Evolutionary conservation across 2,888 invertebrate species (phyloP), one percentile per base, ranked within the genome.

Genomic region (Sinodicranocentrus sp.): DNA sequence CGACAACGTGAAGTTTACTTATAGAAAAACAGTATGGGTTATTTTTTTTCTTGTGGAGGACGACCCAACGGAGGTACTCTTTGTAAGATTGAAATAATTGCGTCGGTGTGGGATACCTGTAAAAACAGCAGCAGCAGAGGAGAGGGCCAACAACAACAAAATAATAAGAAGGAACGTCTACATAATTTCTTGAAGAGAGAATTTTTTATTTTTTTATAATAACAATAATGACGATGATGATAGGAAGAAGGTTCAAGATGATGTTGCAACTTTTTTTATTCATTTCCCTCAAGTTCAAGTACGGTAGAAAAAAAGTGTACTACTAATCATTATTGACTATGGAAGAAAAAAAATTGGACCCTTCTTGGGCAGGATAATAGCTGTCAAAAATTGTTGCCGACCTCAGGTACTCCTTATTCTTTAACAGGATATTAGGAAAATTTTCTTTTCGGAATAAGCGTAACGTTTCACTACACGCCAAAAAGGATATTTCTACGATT

Each of bases 261-360:
- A 77, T 77, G 77, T 77, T 77, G 77, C 77, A 77, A 77, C 77
- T 77, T 77, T 77, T 77, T 76, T n/a, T 76, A 68, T 68, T 77
- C 68, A 52, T 2, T 76, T 52, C 33, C 57, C 52, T 28, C 63
- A 65, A 44, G 75, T 15, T 23, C 63, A 48, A 26, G 57, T 44
- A 67, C 25, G 25, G 17, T 52, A 52, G 17, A 76, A 52, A 33
- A 52, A 67, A 44, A 70, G 39, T 5, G n/a, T 13, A 19, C n/a
- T 52, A 52, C 52, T 52, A 52, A 52, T 52, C 52, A 52, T 17
- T 52, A 52, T 59, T 2, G 15, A 1, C 10, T 25, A 23, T 26
- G n/a, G n/a, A n/a, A n/a, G n/a, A n/a, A n/a, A n/a, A 19, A 59
- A n/a, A 8, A 13, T 2, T 26, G 59, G 59, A 19, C 1, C 23